phyloP scores from a whole-genome alignment of 2,888 invertebrate genomes.

The Synanthedon vespiformis region DNA sequence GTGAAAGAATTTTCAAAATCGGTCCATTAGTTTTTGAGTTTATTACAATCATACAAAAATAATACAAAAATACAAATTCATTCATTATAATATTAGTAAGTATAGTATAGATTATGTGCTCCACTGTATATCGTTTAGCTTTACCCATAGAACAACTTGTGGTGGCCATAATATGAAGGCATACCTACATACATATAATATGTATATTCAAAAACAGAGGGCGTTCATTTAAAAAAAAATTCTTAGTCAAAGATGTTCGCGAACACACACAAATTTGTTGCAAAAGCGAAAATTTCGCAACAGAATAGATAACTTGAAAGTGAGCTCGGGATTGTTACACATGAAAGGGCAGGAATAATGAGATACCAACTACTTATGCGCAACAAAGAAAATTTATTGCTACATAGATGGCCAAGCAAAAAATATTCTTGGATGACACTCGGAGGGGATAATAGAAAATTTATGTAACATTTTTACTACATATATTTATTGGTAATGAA shows the following conservation, averaged over 20 bases:
- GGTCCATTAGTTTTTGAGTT: too few relatives aligned
- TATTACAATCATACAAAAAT: too few relatives aligned
- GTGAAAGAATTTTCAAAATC: too few relatives aligned
- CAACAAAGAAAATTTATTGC: conserved; percentile 26
- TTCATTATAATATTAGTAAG: too few relatives aligned
- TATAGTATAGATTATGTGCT: too few relatives aligned
- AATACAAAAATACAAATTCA: too few relatives aligned
- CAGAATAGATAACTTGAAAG: conserved; percentile 19
- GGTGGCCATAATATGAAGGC: too few relatives aligned
- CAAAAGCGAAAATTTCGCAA: conserved; percentile 7
- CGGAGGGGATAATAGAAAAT: not conserved
- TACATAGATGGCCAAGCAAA: not conserved
- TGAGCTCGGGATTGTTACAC: conserved; percentile 30
- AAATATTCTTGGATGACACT: not conserved
- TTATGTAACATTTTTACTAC: not conserved
- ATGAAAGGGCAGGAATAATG: conserved; percentile 52
- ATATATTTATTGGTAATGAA: too few relatives aligned
- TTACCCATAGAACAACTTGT: too few relatives aligned
- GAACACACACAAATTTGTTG: not conserved
- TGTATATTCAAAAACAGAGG: too few relatives aligned
- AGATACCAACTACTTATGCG: conserved; percentile 39
- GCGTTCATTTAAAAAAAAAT: not conserved
- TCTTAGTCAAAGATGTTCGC: not conserved
- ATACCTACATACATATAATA: too few relatives aligned
- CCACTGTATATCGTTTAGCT: too few relatives aligned